phyloP scores from a whole-genome alignment of 2,888 invertebrate species.

The Atrina japonica region DNA sequence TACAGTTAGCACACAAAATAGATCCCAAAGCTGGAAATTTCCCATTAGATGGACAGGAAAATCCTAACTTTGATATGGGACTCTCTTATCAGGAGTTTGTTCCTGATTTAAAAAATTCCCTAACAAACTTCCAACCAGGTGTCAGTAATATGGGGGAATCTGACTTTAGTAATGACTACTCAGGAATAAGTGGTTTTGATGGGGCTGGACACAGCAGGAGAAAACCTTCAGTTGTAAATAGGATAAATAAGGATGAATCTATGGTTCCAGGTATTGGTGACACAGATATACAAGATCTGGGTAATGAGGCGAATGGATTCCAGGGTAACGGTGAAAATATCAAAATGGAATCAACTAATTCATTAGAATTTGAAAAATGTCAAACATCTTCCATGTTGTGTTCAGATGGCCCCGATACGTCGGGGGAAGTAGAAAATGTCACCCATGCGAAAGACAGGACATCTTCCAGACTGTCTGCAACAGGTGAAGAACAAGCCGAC shows the following conservation, averaged over 20 bases:
- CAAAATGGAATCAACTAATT: not conserved
- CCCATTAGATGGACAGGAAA: not conserved
- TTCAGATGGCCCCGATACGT: not conserved
- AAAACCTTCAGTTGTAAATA: slow-evolving; percentile 43
- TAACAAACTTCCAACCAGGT: not conserved
- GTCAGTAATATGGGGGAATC: not conserved
- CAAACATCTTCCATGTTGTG: not conserved
- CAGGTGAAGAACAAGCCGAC: slow-evolving; percentile 32
- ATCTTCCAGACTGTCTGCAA: slow-evolving; percentile 25
- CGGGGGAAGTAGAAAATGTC: slow-evolving; percentile 14
- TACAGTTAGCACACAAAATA: slow-evolving; percentile 38
- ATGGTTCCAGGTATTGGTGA: not conserved
- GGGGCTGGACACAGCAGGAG: slow-evolving; percentile 35
- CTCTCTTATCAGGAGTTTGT: not conserved
- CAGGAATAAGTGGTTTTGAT: not conserved
- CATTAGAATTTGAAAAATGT: not conserved
- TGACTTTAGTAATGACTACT: not conserved
- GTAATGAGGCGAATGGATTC: not conserved
- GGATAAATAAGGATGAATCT: slow-evolving; percentile 19
- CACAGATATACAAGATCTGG: slow-evolving; percentile 2
- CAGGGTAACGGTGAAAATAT: not conserved
- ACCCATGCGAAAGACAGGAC: not conserved
- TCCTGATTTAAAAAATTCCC: slow-evolving; percentile 7
- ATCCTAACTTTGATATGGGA: not conserved
- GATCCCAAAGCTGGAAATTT: not conserved